phyloP scores from a whole-genome alignment of 2,888 invertebrate species.

The Herminia tarsipennalis region DNA sequence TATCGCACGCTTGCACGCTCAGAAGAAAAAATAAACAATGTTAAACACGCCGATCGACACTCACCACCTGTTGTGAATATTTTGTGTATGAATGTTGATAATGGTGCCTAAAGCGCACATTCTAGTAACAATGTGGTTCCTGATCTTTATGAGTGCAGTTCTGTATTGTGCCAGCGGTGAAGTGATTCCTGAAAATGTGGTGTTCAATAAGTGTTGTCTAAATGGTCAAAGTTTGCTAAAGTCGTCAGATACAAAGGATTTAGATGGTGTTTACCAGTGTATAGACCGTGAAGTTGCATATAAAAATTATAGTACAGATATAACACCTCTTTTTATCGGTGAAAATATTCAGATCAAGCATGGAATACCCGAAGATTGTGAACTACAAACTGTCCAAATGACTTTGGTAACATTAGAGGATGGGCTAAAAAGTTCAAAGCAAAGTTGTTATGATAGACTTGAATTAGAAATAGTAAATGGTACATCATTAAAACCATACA shows the following conservation, averaged over 20 bases:
- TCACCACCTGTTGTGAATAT: conserved; percentile 68
- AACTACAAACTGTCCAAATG: conserved; percentile 48
- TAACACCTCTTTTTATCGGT: conserved; percentile 59
- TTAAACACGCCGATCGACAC: conserved; percentile 60
- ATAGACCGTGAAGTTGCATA: conserved; percentile 52
- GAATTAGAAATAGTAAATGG: conserved; percentile 62
- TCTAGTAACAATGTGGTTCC: conserved; percentile 61
- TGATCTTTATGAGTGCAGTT: conserved; percentile 55
- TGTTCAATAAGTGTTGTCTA: conserved; percentile 76
- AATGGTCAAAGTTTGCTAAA: conserved; percentile 63
- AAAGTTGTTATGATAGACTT: conserved; percentile 68
- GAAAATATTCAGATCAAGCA: conserved; percentile 52
- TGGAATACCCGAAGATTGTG: conserved; percentile 64
- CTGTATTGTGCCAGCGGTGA: conserved; percentile 45
- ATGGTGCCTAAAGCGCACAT: conserved; percentile 27
- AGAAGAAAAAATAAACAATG: conserved; percentile 64
- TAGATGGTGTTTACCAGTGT: conserved; percentile 59
- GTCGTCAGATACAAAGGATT: conserved; percentile 47
- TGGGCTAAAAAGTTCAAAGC: conserved; percentile 30
- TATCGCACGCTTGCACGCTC: conserved; percentile 57
- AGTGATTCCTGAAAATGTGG: conserved; percentile 41
- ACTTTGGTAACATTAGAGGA: conserved; percentile 43
- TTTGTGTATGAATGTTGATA: conserved; percentile 35
- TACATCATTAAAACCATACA: conserved; percentile 50
- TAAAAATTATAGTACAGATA: conserved; percentile 51